phyloP scores from a whole-genome alignment of 2,797 vertebrate genomes.

The Pseudochirops cupreus region DNA sequence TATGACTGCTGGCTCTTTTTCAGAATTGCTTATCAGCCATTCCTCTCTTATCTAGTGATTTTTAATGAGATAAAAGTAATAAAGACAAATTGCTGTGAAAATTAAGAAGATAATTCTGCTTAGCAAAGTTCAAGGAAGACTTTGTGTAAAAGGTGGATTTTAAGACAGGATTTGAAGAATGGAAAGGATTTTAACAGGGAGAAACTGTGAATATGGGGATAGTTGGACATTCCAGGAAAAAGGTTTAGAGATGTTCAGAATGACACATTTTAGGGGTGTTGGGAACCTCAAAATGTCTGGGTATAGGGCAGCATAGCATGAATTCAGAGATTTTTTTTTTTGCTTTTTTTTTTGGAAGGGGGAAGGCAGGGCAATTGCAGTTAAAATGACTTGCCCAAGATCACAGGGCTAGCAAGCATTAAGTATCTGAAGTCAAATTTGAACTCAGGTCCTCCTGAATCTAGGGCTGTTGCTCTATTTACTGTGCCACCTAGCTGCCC shows the following conservation, averaged over 20 bases:
- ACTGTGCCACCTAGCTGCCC: no score
- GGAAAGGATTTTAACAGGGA: background rate
- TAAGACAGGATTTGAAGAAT: background rate
- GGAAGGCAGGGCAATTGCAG: no score
- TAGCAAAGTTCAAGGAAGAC: background rate
- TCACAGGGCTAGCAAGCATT: no score
- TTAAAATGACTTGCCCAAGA: no score
- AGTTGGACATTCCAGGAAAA: background rate
- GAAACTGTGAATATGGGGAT: background rate
- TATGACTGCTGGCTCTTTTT: background rate
- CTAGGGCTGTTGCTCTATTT: no score
- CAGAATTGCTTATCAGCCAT: background rate
- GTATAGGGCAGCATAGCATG: no score
- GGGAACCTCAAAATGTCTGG: no score
- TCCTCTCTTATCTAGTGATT: background rate
- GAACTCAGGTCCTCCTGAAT: no score
- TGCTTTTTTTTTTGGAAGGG: no score
- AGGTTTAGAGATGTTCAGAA: background rate
- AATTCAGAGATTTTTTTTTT: no score
- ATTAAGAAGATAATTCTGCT: background rate
- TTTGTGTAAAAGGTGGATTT: background rate
- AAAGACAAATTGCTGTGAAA: background rate
- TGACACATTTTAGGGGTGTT: no score
- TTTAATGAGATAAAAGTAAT: background rate
- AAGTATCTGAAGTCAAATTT: no score